These are phyloP conservation scores for Bubalus kerabau DNA, from an alignment of 2,113 vertebrate genomes.

Conservation along the genomic window DNA sequence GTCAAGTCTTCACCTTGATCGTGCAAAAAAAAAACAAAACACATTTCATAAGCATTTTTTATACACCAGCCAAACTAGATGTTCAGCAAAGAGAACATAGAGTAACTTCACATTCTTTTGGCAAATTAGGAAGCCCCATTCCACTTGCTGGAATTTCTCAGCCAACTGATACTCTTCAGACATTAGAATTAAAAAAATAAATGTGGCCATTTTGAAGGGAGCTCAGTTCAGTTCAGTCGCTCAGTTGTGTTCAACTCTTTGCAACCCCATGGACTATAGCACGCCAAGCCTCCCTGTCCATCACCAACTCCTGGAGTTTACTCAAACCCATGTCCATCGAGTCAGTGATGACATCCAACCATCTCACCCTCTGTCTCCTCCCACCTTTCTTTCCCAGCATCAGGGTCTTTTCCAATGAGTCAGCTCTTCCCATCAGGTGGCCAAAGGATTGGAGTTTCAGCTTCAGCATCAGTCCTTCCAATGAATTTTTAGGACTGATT, in stretches of 20 bases:
- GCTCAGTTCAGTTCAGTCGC: neutral
- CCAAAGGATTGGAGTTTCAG: neutral
- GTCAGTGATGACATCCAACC: neutral
- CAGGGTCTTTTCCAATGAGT: neutral
- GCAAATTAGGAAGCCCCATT: neutral
- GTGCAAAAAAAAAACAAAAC: neutral
- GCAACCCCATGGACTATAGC: neutral
- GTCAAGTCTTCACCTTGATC: neutral
- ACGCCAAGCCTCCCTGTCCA: neutral
- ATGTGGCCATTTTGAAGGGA: neutral
- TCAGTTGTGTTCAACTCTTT: rapidly evolving
- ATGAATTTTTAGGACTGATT: neutral
- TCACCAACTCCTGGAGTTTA: neutral
- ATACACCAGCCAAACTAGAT: neutral
- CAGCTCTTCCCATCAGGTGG: neutral
- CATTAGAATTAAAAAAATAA: neutral
- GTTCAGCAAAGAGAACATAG: neutral
- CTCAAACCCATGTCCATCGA: neutral
- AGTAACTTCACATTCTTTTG: neutral
- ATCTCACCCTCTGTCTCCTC: neutral
- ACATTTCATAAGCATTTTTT: neutral
- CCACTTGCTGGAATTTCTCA: neutral
- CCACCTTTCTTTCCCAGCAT: neutral
- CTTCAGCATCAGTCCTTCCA: neutral
- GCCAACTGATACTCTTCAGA: neutral